Percentiles rank a stretch among this genome's conserved stretches.
Evolutionary conservation across 2,888 invertebrate genomes (phyloP).

Genomic region (Thymelicus sylvestris): DNA sequence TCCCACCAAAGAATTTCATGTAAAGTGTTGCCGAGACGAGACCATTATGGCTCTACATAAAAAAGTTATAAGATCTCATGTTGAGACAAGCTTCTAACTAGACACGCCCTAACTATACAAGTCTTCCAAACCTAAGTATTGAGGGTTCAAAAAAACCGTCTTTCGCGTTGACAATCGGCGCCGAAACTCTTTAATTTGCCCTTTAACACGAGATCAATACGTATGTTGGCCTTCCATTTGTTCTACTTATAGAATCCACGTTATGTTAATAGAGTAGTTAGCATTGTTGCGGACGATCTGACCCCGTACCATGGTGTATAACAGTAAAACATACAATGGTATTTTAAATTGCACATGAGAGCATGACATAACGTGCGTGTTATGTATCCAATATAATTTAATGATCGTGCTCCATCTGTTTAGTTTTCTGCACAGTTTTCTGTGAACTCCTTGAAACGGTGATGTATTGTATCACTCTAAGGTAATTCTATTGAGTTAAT

Average conservation of each 20-base stretch:
- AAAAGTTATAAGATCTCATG: too few relatives aligned
- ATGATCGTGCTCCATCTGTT: slow-evolving; percentile 13
- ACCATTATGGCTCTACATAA: too few relatives aligned
- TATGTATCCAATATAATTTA: slow-evolving; percentile 24
- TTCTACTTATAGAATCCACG: slow-evolving; percentile 70
- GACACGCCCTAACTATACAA: too few relatives aligned
- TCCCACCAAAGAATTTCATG: too few relatives aligned
- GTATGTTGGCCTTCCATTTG: slow-evolving; percentile 68
- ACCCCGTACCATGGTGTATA: slow-evolving; percentile 59
- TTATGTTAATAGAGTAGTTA: slow-evolving; percentile 81
- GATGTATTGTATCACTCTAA: background rate
- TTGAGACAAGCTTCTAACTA: too few relatives aligned
- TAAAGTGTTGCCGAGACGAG: too few relatives aligned
- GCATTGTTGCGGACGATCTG: slow-evolving; percentile 77
- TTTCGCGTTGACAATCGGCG: background rate
- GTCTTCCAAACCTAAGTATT: too few relatives aligned
- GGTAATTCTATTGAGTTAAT: background rate
- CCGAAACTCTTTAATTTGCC: slow-evolving; percentile 18
- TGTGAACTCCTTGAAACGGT: slow-evolving; percentile 30
- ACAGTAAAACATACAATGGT: slow-evolving; percentile 42
- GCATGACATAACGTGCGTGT: slow-evolving; percentile 33
- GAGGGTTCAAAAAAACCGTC: too few relatives aligned
- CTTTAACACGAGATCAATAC: slow-evolving; percentile 35
- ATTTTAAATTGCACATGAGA: slow-evolving; percentile 34
- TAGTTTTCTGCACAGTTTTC: slow-evolving; percentile 22